Evolutionary conservation across 2,113 vertebrate species (phyloP).

Genomic region (Excalfactoria chinensis): DNA sequence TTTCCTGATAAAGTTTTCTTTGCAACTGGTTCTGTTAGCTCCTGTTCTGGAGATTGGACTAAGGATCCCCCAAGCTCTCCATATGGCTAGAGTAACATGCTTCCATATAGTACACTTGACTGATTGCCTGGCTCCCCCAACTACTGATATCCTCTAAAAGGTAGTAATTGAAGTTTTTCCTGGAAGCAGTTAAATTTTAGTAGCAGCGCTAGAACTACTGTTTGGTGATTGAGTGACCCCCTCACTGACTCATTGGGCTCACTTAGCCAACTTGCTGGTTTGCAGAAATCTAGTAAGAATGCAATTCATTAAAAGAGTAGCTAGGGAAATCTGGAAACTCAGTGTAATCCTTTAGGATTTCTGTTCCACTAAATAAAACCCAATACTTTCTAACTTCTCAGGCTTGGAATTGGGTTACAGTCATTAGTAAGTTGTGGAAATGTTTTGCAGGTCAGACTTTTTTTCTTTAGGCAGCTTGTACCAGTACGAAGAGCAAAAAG

Average conservation of each 20-base stretch:
- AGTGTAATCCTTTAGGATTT: background rate
- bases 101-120: accelerated
- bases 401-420: background rate
- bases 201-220: background rate
- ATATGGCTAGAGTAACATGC: background rate
- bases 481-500: background rate
- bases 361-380: background rate
- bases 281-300: background rate
- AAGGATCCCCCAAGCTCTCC: background rate
- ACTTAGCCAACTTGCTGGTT: background rate
- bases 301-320: background rate
- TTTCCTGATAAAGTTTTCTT: background rate
- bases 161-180: background rate
- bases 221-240: background rate
- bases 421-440: background rate
- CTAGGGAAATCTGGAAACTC: background rate
- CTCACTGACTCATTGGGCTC: background rate
- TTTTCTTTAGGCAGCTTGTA: background rate
- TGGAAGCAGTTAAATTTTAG: background rate
- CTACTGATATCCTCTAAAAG: background rate
- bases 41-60: background rate
- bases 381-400: background rate
- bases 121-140: background rate
- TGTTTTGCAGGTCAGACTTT: background rate
- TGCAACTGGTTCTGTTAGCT: background rate